These are phyloP conservation scores for Coelinius sp. DNA, from an alignment of 2,888 invertebrate species.

Conservation along the genomic window DNA sequence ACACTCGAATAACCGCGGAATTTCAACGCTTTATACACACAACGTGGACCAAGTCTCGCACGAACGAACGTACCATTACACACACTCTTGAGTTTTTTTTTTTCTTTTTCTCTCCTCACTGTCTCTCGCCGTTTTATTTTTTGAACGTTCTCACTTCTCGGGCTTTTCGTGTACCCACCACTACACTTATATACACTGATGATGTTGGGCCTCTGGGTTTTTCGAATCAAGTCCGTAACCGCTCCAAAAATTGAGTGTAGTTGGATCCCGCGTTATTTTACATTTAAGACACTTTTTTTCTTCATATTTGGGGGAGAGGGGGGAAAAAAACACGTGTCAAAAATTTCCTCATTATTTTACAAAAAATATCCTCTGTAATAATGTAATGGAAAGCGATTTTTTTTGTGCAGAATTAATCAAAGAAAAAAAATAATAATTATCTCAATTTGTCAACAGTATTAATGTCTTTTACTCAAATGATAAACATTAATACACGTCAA, in stretches of 20 bases:
- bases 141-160: neutral
- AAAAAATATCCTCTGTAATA: too few relatives aligned
- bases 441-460: too few relatives aligned
- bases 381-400: too few relatives aligned
- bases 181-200: neutral
- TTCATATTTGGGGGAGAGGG: neutral
- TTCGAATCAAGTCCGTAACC: neutral
- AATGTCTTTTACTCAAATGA: neutral
- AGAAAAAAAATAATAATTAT: too few relatives aligned
- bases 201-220: slow-evolving; percentile 6
- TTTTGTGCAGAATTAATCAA: too few relatives aligned
- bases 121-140: neutral
- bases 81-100: slow-evolving; percentile 9
- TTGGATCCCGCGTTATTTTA: too few relatives aligned
- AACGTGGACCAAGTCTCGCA: neutral
- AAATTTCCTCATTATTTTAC: too few relatives aligned
- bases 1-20: slow-evolving; percentile 5
- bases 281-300: neutral
- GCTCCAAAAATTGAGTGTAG: neutral
- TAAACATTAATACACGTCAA: slow-evolving; percentile 1
- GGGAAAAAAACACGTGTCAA: too few relatives aligned
- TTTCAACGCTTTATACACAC: slow-evolving; percentile 12
- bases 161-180: neutral
- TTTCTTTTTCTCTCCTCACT: neutral
- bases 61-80: neutral